Evolutionary conservation across 2,797 vertebrate genomes (phyloP).

Genomic region (Discoglossus pictus): DNA sequence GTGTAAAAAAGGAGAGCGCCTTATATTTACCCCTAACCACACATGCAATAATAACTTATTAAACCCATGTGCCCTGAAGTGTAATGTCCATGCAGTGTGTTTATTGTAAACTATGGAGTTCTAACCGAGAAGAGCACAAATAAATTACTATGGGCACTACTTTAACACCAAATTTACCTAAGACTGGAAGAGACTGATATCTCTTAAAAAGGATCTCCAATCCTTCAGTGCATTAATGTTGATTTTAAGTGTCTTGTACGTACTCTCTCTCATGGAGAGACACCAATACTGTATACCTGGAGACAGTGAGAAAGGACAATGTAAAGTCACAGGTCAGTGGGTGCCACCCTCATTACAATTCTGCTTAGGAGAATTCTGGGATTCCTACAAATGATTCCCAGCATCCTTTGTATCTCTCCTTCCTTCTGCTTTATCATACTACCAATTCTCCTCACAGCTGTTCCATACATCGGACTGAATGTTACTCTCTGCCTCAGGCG

Average conservation of each 20-base stretch:
- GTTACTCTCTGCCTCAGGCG: slow-evolving; percentile 5
- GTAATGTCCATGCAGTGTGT: neutral
- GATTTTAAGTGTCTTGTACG: neutral
- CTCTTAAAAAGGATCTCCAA: too few relatives aligned
- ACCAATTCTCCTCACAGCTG: slow-evolving; percentile 4
- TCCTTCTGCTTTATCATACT: slow-evolving; percentile 1
- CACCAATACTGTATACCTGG: neutral
- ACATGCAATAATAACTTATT: too few relatives aligned
- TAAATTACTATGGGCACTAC: neutral
- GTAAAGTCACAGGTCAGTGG: neutral
- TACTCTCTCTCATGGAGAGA: neutral
- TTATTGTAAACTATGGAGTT: neutral
- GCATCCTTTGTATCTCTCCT: neutral
- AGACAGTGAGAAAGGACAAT: too few relatives aligned
- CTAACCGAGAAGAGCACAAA: slow-evolving; percentile 3
- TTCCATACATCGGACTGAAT: slow-evolving; percentile 30
- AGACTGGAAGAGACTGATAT: neutral
- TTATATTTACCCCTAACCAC: too few relatives aligned
- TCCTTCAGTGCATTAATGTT: slow-evolving; percentile 4
- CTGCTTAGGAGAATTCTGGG: neutral
- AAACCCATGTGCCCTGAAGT: neutral
- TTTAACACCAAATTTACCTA: neutral
- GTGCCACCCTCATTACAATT: neutral
- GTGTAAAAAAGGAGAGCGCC: neutral
- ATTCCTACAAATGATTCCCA: neutral